phyloP scores from a whole-genome alignment of 2,888 invertebrate genomes.

The Lycaena phlaeas region DNA sequence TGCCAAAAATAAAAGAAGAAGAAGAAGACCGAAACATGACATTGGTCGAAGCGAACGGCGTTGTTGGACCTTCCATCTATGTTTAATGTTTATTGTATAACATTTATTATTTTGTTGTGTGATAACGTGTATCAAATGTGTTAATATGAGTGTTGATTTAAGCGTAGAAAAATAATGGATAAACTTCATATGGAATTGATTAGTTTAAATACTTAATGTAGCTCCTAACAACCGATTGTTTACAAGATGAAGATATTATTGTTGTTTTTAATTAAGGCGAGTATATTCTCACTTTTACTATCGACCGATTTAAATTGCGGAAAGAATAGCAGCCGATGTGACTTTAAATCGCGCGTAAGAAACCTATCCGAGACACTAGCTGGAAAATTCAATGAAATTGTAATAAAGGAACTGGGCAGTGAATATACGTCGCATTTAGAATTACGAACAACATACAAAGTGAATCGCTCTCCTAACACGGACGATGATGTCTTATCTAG shows the following conservation, averaged over 20 bases:
- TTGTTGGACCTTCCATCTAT: too few relatives aligned
- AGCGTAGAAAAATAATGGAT: neutral
- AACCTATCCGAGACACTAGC: slow-evolving; percentile 46
- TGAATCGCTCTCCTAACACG: slow-evolving; percentile 41
- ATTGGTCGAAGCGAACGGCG: too few relatives aligned
- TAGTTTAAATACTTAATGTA: neutral
- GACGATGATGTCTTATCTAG: slow-evolving; percentile 43
- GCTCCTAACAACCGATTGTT: slow-evolving; percentile 34
- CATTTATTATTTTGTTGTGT: too few relatives aligned
- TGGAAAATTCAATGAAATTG: slow-evolving; percentile 49
- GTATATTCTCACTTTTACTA: slow-evolving; percentile 32
- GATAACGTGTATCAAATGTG: too few relatives aligned
- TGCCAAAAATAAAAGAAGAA: too few relatives aligned
- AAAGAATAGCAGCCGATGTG: slow-evolving; percentile 43
- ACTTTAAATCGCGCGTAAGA: slow-evolving; percentile 49
- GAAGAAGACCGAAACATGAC: too few relatives aligned
- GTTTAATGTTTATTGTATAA: too few relatives aligned
- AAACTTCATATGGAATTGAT: neutral
- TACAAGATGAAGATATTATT: slow-evolving; percentile 59
- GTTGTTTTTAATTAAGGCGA: slow-evolving; percentile 41
- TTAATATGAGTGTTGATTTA: too few relatives aligned
- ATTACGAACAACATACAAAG: slow-evolving; percentile 49
- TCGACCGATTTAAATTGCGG: slow-evolving; percentile 54
- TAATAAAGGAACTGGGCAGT: slow-evolving; percentile 54
- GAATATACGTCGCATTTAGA: slow-evolving; percentile 55